Percentiles rank a stretch among this genome's conserved stretches.
Evolutionary conservation across 2,797 vertebrate genomes (phyloP).

Genomic region (Gallirallus australis): DNA sequence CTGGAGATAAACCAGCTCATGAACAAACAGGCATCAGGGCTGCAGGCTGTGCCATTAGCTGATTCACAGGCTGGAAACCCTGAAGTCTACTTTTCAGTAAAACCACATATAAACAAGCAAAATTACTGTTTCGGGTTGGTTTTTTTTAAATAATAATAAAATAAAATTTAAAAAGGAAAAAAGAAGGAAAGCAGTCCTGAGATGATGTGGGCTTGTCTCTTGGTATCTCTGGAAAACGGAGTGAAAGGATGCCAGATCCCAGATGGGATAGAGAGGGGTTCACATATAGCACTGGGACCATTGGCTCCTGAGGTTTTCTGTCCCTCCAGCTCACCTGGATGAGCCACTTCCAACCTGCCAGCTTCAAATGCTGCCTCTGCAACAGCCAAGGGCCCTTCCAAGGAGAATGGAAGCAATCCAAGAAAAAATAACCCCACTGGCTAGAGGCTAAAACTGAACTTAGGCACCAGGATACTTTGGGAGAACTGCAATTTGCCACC

Average conservation of each 20-base stretch:
- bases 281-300: not conserved
- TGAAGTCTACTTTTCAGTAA: not conserved
- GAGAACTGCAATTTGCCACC: not conserved
- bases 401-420: not conserved
- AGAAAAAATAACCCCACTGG: not conserved
- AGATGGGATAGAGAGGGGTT: not conserved
- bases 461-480: not conserved
- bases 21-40: constrained; percentile 26
- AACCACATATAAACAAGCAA: not conserved
- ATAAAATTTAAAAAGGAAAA: not conserved
- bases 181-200: not conserved
- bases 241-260: not conserved
- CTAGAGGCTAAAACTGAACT: not conserved
- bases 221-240: not conserved
- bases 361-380: not conserved
- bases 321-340: not conserved
- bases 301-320: not conserved
- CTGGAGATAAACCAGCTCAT: constrained; percentile 37
- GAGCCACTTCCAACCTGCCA: not conserved
- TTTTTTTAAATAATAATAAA: too few relatives aligned
- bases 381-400: not conserved
- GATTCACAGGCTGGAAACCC: not conserved
- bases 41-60: constrained; percentile 4
- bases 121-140: not conserved
- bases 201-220: not conserved